phyloP scores from a whole-genome alignment of 2,888 invertebrate genomes.

The Gastracanthus pulcherrimus region DNA sequence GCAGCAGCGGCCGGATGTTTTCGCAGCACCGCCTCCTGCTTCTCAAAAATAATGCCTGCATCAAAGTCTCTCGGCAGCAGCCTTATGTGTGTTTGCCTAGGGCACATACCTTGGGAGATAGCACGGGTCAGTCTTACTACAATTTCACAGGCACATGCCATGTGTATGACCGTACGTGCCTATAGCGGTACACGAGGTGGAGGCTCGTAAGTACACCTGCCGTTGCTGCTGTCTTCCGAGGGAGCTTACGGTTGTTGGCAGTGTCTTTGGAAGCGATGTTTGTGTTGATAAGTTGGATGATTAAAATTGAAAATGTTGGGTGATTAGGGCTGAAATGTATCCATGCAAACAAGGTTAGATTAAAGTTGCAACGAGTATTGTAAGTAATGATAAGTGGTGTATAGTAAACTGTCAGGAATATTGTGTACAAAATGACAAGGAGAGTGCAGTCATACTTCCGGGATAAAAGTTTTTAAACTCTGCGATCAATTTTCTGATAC shows the following conservation, averaged over 20 bases:
- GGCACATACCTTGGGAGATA: neutral
- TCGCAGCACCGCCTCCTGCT: conserved; percentile 18
- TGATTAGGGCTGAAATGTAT: neutral
- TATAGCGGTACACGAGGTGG: neutral
- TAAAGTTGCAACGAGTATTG: no score
- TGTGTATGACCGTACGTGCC: neutral
- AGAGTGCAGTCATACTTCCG: no score
- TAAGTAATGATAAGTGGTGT: no score
- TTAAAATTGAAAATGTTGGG: neutral
- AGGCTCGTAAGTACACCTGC: no score
- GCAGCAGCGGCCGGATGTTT: conserved; percentile 55
- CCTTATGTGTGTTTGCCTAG: conserved; percentile 21
- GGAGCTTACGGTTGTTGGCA: neutral
- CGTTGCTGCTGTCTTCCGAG: neutral
- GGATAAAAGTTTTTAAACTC: no score
- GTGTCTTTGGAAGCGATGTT: neutral
- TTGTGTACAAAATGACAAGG: no score
- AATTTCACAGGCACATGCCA: no score
- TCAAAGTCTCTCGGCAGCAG: conserved; percentile 18
- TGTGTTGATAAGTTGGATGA: conserved; percentile 1
- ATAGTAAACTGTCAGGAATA: no score
- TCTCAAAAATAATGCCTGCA: conserved; percentile 24
- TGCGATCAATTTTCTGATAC: no score
- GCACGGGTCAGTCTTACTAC: neutral
- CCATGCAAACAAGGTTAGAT: no score